Conservation (phyloP, 2,113 vertebrate genomes). For the Struthio camelus region DNA sequence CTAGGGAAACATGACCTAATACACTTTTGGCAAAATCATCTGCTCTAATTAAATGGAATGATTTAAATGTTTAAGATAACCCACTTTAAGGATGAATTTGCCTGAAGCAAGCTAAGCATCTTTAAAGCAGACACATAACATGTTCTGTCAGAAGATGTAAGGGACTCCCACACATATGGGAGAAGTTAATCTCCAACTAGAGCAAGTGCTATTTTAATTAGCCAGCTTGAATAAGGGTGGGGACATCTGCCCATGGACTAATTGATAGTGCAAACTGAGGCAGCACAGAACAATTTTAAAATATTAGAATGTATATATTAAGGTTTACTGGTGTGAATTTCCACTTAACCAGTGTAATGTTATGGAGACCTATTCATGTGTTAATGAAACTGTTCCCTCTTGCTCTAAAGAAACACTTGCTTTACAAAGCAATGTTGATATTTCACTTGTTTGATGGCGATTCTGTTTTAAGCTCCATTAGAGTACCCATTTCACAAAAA, state of each 20-base stretch:
- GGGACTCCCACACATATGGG: rapidly evolving
- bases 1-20: not conserved
- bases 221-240: not conserved
- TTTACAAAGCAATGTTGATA: slow-evolving; percentile 13
- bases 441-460: slow-evolving; percentile 1
- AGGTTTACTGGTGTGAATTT: not conserved
- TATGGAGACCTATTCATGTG: not conserved
- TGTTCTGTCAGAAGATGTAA: not conserved
- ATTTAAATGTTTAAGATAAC: not conserved
- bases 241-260: not conserved
- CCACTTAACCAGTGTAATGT: not conserved
- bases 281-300: not conserved
- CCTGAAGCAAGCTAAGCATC: not conserved
- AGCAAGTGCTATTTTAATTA: not conserved
- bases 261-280: not conserved
- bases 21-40: not conserved
- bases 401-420: not conserved
- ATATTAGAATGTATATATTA: not conserved
- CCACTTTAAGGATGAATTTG: not conserved
- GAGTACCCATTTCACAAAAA: not conserved
- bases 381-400: not conserved
- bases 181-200: not conserved
- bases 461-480: slow-evolving; percentile 8
- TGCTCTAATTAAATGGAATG: not conserved
- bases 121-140: not conserved